These are phyloP conservation scores for Myiotriccus ornatus DNA, from an alignment of 2,797 vertebrate species.

Conservation along the genomic window DNA sequence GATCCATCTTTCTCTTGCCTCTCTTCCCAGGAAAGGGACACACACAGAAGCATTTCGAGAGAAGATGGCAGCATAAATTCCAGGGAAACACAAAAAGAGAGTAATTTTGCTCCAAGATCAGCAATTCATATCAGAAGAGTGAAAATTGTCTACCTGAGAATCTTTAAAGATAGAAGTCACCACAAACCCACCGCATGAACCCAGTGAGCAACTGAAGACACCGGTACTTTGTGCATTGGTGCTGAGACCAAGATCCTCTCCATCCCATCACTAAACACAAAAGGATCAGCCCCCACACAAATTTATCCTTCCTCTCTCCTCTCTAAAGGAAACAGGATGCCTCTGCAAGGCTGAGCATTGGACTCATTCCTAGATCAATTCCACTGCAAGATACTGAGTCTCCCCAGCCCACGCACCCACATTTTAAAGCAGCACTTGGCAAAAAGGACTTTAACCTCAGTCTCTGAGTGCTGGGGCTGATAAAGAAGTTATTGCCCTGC, in stretches of 20 bases:
- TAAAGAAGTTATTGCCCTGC: background rate
- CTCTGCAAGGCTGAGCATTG: conserved; percentile 8
- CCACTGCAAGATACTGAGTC: background rate
- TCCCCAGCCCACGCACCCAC: background rate
- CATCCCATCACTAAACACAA: background rate
- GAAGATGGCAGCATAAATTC: background rate
- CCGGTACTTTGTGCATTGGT: background rate
- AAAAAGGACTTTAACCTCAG: background rate
- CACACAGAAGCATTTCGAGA: background rate
- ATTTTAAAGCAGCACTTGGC: background rate
- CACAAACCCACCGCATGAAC: accelerated
- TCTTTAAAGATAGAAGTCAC: background rate
- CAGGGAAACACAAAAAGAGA: background rate
- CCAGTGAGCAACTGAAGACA: background rate
- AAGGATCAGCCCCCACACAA: background rate
- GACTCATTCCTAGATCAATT: conserved; percentile 40
- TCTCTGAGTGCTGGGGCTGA: background rate
- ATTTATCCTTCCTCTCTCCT: background rate
- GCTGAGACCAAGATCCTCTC: background rate
- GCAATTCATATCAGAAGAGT: background rate
- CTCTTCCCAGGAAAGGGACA: background rate
- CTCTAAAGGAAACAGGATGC: conserved; percentile 10
- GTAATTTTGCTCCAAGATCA: background rate
- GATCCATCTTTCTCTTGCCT: background rate
- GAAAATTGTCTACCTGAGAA: background rate